These are phyloP conservation scores for Ataeniobius toweri DNA, from an alignment of 2,797 vertebrate species.

Conservation along the genomic window DNA sequence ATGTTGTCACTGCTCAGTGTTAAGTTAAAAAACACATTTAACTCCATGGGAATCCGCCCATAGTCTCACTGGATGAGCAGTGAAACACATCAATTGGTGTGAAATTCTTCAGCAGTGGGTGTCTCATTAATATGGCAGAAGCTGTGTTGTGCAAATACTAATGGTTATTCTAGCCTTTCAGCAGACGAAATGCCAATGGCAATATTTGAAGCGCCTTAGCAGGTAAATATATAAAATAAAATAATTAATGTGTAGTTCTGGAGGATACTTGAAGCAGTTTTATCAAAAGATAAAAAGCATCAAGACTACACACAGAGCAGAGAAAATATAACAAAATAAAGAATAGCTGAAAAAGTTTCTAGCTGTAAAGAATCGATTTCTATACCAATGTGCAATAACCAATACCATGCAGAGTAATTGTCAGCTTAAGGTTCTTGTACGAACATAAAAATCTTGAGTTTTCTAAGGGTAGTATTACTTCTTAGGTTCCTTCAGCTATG, in stretches of 20 bases:
- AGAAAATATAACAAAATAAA: slow-evolving; percentile 8
- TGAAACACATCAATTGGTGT: slow-evolving; percentile 42
- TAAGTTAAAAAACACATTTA: slow-evolving; percentile 36
- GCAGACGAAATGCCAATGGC: slow-evolving; percentile 15
- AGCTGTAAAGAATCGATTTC: neutral
- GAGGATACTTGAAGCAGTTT: neutral
- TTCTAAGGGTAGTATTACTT: neutral
- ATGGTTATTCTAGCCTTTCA: slow-evolving; percentile 11
- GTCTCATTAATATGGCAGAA: slow-evolving; percentile 45
- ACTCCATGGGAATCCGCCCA: slow-evolving; percentile 29
- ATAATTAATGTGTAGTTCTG: slow-evolving; percentile 3
- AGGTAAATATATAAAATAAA: slow-evolving; percentile 23
- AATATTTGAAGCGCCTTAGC: slow-evolving; percentile 21
- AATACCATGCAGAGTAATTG: neutral
- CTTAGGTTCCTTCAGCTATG: neutral
- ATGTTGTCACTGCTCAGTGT: slow-evolving; percentile 37
- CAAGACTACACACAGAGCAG: neutral
- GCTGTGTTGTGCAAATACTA: slow-evolving; percentile 20
- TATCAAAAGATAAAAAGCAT: slow-evolving; percentile 8
- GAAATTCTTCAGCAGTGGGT: slow-evolving; percentile 23
- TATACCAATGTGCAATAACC: neutral
- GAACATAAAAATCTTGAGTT: neutral
- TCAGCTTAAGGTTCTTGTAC: neutral
- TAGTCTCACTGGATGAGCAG: slow-evolving; percentile 27
- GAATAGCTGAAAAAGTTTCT: neutral